Percentiles rank a stretch among this genome's conserved stretches.
phyloP scores from a whole-genome alignment of 2,113 vertebrate species.

The Calyptomena viridis region DNA sequence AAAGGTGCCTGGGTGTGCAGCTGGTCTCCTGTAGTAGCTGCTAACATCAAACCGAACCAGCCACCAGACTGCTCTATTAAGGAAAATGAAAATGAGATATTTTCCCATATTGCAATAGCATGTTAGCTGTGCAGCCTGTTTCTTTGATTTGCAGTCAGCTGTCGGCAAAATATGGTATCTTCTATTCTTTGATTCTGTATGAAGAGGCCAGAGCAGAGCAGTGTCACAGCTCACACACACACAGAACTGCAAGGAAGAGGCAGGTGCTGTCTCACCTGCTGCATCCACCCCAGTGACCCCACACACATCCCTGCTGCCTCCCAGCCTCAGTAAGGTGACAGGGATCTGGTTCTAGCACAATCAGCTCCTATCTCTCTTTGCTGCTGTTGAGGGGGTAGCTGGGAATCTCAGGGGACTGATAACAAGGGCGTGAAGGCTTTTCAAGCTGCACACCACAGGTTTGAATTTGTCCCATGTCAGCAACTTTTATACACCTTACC shows the following conservation, averaged over 20 bases:
- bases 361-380: neutral
- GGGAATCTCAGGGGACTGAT: neutral
- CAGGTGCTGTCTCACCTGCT: neutral
- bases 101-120: neutral
- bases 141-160: neutral
- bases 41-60: neutral
- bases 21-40: neutral
- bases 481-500: neutral
- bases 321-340: neutral
- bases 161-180: neutral
- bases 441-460: neutral
- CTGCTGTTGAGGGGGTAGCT: neutral
- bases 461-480: slow-evolving; percentile 14
- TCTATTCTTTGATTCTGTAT: neutral
- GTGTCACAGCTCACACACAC: neutral
- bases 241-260: neutral
- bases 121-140: neutral
- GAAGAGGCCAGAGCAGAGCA: neutral
- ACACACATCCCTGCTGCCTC: accelerated
- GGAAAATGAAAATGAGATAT: neutral
- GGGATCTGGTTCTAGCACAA: neutral
- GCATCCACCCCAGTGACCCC: accelerated
- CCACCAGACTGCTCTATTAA: neutral
- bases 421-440: neutral
- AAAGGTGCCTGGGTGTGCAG: accelerated